These are phyloP conservation scores for Sardina pilchardus DNA, from an alignment of 2,113 vertebrate species.

Conservation along the genomic window DNA sequence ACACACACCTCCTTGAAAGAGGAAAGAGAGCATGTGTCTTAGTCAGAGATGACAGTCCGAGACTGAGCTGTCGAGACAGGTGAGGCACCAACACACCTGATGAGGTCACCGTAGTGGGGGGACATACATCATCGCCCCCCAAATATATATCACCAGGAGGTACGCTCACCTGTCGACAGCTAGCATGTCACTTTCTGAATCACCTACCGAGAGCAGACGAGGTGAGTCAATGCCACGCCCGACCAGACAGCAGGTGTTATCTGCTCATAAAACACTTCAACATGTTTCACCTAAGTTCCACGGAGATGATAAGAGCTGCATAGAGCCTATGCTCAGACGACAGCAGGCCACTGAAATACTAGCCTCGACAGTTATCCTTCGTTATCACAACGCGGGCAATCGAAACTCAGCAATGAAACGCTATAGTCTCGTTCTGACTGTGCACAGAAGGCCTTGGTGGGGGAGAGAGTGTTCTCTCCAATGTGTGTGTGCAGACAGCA, in stretches of 20 bases:
- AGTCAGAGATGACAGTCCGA: neutral
- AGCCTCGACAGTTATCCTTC: neutral
- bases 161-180: neutral
- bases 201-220: neutral
- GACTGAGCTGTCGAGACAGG: neutral
- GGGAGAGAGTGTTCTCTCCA: neutral
- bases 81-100: neutral
- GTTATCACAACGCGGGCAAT: neutral
- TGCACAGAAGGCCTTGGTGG: neutral
- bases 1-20: too few species aligned
- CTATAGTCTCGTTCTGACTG: neutral
- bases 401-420: neutral
- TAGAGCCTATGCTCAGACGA: neutral
- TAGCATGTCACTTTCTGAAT: neutral
- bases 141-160: neutral
- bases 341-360: neutral
- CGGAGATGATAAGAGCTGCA: neutral
- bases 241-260: slow-evolving; percentile 13
- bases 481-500: neutral
- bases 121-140: neutral
- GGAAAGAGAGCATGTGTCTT: too few species aligned
- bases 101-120: neutral
- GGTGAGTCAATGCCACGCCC: neutral
- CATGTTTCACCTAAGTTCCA: neutral
- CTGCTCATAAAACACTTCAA: neutral